Evolutionary conservation across 2,113 vertebrate species (phyloP).

Genomic region (Tragelaphus scriptus): DNA sequence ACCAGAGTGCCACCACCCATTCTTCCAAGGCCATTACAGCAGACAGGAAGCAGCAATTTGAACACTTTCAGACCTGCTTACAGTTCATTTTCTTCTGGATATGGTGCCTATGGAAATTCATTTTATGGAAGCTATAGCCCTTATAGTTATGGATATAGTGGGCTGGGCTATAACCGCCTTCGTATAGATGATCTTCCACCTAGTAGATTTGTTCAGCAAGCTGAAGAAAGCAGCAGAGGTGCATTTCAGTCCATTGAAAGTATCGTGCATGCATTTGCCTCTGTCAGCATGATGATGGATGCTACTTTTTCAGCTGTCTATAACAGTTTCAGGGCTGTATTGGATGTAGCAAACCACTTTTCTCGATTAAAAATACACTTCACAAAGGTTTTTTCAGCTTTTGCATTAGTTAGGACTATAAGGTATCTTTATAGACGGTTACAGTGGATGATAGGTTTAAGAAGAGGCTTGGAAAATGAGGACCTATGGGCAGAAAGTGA

Average conservation of each 20-base stretch:
- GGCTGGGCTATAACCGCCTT: conserved; percentile 87
- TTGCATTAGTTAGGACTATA: conserved; percentile 94
- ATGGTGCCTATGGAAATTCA: conserved; percentile 88
- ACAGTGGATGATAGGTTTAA: conserved; percentile 88
- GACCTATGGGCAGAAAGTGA: conserved; percentile 95
- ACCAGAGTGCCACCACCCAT: conserved; percentile 90
- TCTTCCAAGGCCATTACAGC: conserved; percentile 89
- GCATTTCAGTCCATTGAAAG: conserved; percentile 99
- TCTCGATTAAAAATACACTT: conserved; percentile 94
- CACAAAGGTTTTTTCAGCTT: conserved; percentile 95
- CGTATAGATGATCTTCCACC: conserved; percentile 87
- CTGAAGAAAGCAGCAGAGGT: conserved; percentile 96
- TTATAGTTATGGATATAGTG: conserved; percentile 85
- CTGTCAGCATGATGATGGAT: conserved; percentile 99
- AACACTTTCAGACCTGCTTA: conserved; percentile 88
- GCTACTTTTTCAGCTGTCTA: conserved; percentile 98
- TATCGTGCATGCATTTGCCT: conserved; percentile 96
- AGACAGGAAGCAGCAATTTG: conserved; percentile 77
- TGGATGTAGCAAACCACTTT: conserved; percentile 98
- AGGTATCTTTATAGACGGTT: conserved; percentile 90
- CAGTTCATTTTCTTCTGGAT: conserved; percentile 87
- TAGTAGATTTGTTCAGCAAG: conserved; percentile 96
- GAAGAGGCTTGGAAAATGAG: conserved; percentile 86
- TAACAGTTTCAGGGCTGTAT: conserved; percentile 96
- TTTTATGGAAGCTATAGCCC: conserved; percentile 87